Conservation (phyloP, 2,797 vertebrate species). For the Psittacula derbiana region DNA sequence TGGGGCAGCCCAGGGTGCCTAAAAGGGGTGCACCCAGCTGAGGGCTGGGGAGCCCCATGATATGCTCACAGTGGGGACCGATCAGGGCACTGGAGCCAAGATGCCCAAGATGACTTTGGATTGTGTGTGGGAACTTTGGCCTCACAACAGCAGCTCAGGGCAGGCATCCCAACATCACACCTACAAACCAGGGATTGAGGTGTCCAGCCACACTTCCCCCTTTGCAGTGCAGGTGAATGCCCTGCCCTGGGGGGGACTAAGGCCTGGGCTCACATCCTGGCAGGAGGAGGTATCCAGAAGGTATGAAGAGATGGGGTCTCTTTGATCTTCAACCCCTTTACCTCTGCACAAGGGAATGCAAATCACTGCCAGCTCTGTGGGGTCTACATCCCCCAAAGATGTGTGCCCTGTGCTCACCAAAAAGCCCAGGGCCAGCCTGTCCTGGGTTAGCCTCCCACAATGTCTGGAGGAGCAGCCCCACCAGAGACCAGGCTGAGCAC, state of each 20-base stretch:
- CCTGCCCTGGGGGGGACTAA: not conserved
- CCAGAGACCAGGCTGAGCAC: not conserved
- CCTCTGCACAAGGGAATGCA: not conserved
- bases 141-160: not conserved
- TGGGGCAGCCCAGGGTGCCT: not conserved
- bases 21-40: not conserved
- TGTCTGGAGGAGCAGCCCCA: not conserved
- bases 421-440: rapidly evolving
- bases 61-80: not conserved
- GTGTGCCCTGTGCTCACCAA: not conserved
- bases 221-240: not conserved
- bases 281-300: not conserved
- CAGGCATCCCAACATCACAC: not conserved
- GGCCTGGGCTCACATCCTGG: not conserved
- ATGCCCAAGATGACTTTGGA: not conserved
- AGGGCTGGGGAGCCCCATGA: rapidly evolving
- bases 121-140: not conserved
- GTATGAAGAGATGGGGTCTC: not conserved
- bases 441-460: rapidly evolving
- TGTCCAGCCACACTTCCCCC: not conserved
- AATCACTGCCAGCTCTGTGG: not conserved
- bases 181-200: not conserved
- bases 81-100: not conserved
- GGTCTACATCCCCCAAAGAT: not conserved
- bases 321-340: not conserved